These are phyloP conservation scores for Caenorhabditis sp. DNA, from an alignment of 2,888 invertebrate genomes.

Conservation along the genomic window DNA sequence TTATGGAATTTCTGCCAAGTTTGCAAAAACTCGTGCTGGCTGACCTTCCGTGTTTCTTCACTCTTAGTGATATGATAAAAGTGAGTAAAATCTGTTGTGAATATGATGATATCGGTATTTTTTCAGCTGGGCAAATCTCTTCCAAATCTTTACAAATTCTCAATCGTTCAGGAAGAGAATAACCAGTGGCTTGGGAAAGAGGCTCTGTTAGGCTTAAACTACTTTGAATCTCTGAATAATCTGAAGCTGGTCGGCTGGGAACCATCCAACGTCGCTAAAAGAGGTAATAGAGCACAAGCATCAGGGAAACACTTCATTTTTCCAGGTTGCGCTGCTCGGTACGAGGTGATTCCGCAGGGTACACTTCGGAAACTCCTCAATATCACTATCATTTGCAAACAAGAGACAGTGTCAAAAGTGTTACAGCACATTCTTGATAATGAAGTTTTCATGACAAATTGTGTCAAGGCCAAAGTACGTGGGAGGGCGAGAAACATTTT, in stretches of 20 bases:
- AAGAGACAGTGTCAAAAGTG: slow-evolving; percentile 44
- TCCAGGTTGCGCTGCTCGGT: slow-evolving; percentile 31
- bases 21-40: slow-evolving; percentile 23
- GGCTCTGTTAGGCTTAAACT: slow-evolving; percentile 26
- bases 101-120: not conserved
- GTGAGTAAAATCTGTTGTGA: too few relatives aligned
- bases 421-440: slow-evolving; percentile 36
- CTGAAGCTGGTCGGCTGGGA: slow-evolving; percentile 47
- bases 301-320: too few relatives aligned
- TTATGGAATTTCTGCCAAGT: slow-evolving; percentile 32
- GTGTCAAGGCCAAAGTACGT: slow-evolving; percentile 45
- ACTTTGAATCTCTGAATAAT: slow-evolving; percentile 21
- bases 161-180: slow-evolving; percentile 19
- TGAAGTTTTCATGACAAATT: slow-evolving; percentile 27
- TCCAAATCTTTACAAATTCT: slow-evolving; percentile 13
- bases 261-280: slow-evolving; percentile 4
- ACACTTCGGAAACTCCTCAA: slow-evolving; percentile 29
- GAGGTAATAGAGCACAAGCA: slow-evolving; percentile 24
- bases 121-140: slow-evolving; percentile 32
- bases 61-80: slow-evolving; percentile 32
- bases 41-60: slow-evolving; percentile 23
- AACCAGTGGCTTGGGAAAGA: slow-evolving; percentile 20
- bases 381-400: slow-evolving; percentile 36
- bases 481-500: not conserved
- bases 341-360: slow-evolving; percentile 29